phyloP scores from a whole-genome alignment of 2,113 vertebrate species.

The Rhadina sibilatrix region DNA sequence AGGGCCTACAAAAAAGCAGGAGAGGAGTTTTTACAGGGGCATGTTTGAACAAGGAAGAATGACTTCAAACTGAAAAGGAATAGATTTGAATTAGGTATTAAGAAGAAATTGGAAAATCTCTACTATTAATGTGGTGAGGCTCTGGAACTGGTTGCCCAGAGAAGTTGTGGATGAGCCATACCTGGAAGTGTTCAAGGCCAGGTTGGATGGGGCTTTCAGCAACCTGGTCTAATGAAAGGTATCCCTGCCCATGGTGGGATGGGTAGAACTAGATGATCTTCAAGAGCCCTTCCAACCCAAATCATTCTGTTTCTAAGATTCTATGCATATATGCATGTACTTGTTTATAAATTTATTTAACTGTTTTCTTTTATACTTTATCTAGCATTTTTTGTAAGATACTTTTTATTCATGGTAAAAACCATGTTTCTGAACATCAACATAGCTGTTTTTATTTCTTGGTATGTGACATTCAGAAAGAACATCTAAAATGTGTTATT shows the following conservation, averaged over 20 bases:
- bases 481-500: not conserved
- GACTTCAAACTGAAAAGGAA: not conserved
- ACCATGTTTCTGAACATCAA: not conserved
- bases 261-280: not conserved
- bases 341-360: not conserved
- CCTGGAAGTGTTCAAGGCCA: not conserved
- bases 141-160: not conserved
- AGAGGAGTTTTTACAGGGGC: accelerated
- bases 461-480: not conserved
- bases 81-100: not conserved
- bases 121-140: not conserved
- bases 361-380: too few species aligned
- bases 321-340: too few species aligned
- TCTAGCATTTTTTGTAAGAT: not conserved
- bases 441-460: not conserved
- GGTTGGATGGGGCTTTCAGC: not conserved
- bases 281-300: not conserved
- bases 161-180: not conserved
- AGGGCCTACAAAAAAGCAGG: not conserved
- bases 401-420: not conserved
- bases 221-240: not conserved
- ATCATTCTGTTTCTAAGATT: not conserved
- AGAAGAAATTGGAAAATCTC: not conserved
- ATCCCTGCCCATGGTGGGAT: not conserved
- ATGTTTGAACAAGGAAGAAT: not conserved